A percentile compares a stretch with the other conserved stretches of the same genome.
Conservation (phyloP, 2,797 vertebrate genomes). For the Sebastes matsubarae region DNA sequence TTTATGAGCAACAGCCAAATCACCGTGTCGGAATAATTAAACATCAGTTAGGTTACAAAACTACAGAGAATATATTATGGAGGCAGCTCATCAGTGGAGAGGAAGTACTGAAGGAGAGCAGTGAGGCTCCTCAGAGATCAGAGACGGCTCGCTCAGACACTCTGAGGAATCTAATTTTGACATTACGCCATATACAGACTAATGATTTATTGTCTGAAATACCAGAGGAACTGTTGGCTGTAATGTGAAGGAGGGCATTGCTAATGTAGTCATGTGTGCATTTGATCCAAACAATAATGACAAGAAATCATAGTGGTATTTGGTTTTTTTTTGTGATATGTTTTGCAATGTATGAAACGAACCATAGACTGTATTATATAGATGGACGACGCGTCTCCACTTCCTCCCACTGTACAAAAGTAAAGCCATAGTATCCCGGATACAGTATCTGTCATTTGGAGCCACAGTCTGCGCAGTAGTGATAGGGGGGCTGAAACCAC, state of each 20-base stretch:
- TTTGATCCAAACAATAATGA: background rate
- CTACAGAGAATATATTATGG: constrained; percentile 57
- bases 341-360: background rate
- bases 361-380: background rate
- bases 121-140: constrained; percentile 56
- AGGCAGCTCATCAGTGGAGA: constrained; percentile 57
- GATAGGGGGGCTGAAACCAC: no score
- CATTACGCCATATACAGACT: constrained; percentile 33
- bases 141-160: constrained; percentile 50
- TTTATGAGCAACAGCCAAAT: constrained; percentile 69
- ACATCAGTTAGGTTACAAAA: constrained; percentile 68
- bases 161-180: constrained; percentile 49
- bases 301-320: background rate
- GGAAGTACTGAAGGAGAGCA: constrained; percentile 46
- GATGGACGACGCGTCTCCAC: no score
- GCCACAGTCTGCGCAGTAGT: no score
- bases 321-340: background rate
- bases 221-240: constrained; percentile 9
- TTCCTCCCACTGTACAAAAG: no score
- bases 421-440: no score
- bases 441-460: no score
- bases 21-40: constrained; percentile 72
- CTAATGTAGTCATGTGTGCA: background rate
- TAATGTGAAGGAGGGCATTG: background rate
- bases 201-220: constrained; percentile 43